Evolutionary conservation across 2,888 invertebrate genomes (phyloP), one percentile per base, ranked within the genome.

Genomic region (Opisthograptis luteolata): DNA sequence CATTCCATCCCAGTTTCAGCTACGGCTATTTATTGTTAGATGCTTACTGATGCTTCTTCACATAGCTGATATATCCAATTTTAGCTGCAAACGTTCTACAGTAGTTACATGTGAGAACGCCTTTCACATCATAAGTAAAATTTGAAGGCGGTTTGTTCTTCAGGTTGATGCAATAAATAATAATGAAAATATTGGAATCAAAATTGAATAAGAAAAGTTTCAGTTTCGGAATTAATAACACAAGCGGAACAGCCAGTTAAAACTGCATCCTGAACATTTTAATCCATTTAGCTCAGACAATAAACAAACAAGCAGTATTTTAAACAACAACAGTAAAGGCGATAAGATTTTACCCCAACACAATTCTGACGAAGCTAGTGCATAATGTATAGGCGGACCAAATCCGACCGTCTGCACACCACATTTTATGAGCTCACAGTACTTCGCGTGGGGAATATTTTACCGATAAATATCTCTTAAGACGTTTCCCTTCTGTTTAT

Each of bases 391-490:
- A 37, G 44, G 34, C 48, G 35, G 36, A 31, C 48, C 22, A 41
- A 51, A 41, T 20, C 42, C 34, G 27, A 30, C 42, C 51, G 53
- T 57, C 57, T 59, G 59, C 40, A 37, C 22, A 34, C 57, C 57
- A 37, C 65, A 71, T 75, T 82, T 84, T 84, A 87, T 80, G 84
- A 84, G 78, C 71, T 75, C 63, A 62, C 72, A 71, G 69, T 73
- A 69, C 73, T 79, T 79, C 73, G 74, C 69, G 72, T 73, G 53
- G 65, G 64, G 84, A 81, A 87, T 87, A 85, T 83, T 84, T 84
- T 80, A 81, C 73, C 78, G 80, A 87, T 86, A 86, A 87, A 87
- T 83, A 86, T 86, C 84, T 82, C 70, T 70, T 71, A 79, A 81
- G 81, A 80, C 81, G 66, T 82, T 79, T 79, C 76, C 76, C 76